Evolutionary conservation across 2,113 vertebrate species (phyloP).

Genomic region (Acanthisitta chloris): DNA sequence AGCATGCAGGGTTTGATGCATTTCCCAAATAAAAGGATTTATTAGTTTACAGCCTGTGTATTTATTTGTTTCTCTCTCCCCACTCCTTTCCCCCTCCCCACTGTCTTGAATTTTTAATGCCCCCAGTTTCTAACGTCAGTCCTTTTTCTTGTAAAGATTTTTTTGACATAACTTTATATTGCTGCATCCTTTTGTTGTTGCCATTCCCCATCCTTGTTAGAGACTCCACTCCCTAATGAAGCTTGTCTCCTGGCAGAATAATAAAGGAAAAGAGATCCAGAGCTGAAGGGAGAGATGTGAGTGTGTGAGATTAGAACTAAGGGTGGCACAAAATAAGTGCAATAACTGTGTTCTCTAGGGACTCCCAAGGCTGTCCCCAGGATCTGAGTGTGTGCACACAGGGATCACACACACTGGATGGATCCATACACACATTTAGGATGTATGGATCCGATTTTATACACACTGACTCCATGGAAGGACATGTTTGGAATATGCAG

Average conservation of each 20-base stretch:
- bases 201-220: conserved; percentile 60
- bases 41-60: conserved; percentile 30
- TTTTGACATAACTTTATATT: conserved; percentile 58
- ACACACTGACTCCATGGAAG: rapidly evolving
- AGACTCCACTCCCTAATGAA: conserved; percentile 59
- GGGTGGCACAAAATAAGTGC: background rate
- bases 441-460: background rate
- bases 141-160: conserved; percentile 57
- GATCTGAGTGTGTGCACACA: background rate
- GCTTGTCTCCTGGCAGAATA: conserved; percentile 54
- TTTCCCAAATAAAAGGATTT: conserved; percentile 48
- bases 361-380: background rate
- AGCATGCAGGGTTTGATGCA: conserved; percentile 19
- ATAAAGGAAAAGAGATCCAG: conserved; percentile 47
- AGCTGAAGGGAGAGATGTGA: background rate
- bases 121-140: conserved; percentile 48
- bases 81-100: background rate
- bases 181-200: conserved; percentile 55
- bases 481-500: rapidly evolving
- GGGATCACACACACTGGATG: rapidly evolving
- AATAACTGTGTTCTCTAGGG: background rate
- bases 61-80: conserved; percentile 55
- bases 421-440: rapidly evolving
- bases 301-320: background rate
- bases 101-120: conserved; percentile 56